phyloP scores from a whole-genome alignment of 2,113 vertebrate species.

The Stictonetta naevosa region DNA sequence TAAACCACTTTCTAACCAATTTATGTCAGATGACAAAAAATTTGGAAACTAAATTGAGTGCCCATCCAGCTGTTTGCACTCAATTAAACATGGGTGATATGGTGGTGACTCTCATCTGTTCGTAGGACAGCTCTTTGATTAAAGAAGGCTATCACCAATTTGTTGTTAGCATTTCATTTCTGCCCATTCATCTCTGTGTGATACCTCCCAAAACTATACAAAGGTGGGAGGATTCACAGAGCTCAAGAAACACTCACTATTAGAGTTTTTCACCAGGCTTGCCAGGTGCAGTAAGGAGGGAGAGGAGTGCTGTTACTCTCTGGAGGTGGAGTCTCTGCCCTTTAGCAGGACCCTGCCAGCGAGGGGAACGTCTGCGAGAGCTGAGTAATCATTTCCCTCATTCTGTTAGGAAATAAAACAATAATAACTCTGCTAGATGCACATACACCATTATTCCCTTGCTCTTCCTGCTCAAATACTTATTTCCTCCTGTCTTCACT shows the following conservation, averaged over 20 bases:
- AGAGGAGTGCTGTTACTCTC: rapidly evolving
- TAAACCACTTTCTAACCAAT: background rate
- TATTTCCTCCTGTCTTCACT: background rate
- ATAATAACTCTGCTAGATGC: background rate
- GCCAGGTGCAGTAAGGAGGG: background rate
- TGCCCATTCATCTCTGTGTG: background rate
- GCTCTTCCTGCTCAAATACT: background rate
- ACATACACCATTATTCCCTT: background rate
- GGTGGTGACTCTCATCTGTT: background rate
- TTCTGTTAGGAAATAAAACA: background rate
- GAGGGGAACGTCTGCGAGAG: background rate
- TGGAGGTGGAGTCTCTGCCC: background rate
- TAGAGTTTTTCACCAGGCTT: background rate
- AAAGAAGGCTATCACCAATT: background rate
- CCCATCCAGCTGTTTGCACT: background rate
- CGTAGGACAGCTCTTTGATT: background rate
- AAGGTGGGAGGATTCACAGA: background rate
- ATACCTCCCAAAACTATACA: background rate
- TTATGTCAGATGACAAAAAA: background rate
- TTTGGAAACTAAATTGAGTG: background rate
- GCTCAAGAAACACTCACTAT: background rate
- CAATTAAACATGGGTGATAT: background rate
- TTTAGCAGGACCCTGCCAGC: background rate
- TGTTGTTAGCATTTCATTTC: background rate
- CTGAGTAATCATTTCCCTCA: background rate